Evolutionary conservation across 2,888 invertebrate genomes (phyloP).

Genomic region (Drosophila birchii): DNA sequence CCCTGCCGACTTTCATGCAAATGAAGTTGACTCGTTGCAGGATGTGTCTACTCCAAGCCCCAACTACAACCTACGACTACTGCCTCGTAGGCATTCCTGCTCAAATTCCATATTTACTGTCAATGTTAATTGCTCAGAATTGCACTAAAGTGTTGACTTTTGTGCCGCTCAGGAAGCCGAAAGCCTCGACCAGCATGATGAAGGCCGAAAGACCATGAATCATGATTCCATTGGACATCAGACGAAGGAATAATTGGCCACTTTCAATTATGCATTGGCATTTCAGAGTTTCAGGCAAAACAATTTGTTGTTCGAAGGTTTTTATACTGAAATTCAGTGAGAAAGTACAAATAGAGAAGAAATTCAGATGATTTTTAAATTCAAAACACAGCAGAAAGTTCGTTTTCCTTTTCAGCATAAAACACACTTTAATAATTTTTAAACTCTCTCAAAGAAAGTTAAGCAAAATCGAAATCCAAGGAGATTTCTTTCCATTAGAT

Average conservation of each 20-base stretch:
- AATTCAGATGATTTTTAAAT: not conserved
- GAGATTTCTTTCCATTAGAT: not conserved
- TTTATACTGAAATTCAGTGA: not conserved
- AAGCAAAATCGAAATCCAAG: not conserved
- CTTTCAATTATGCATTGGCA: constrained; percentile 35
- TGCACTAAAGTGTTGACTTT: constrained; percentile 79
- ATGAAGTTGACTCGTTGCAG: constrained; percentile 70
- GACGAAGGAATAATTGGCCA: constrained; percentile 18
- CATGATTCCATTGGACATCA: constrained; percentile 12
- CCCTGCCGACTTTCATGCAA: constrained; percentile 59
- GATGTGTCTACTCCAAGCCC: constrained; percentile 42
- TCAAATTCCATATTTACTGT: constrained; percentile 79
- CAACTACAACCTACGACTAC: constrained; percentile 9
- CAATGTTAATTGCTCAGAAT: constrained; percentile 78
- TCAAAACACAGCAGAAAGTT: not conserved
- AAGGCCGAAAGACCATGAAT: constrained; percentile 21
- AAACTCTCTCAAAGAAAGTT: not conserved
- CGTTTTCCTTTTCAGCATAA: too few relatives aligned
- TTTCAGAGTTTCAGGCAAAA: not conserved
- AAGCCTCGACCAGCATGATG: constrained; percentile 54
- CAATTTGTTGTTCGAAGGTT: not conserved
- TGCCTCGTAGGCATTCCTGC: constrained; percentile 76
- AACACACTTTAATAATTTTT: not conserved
- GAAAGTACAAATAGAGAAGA: not conserved
- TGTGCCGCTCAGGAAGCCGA: constrained; percentile 69